These are phyloP conservation scores for Caretta caretta DNA, from an alignment of 2,113 vertebrate species.

Conservation along the genomic window DNA sequence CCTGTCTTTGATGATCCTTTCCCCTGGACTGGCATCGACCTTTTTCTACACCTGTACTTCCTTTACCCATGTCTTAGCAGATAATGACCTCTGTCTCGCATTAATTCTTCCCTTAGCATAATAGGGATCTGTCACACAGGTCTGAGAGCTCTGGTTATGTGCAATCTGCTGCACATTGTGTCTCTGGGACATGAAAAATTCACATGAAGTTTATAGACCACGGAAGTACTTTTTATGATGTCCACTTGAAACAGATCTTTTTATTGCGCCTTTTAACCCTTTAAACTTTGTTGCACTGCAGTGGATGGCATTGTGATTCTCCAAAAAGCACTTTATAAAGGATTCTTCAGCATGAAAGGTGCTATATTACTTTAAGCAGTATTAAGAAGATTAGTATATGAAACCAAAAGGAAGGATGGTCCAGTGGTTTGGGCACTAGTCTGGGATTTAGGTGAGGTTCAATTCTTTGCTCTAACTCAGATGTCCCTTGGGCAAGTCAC, in stretches of 20 bases:
- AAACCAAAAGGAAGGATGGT: not conserved
- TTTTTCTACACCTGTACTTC: not conserved
- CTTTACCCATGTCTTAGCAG: not conserved
- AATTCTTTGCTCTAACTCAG: not conserved
- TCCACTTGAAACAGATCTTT: not conserved
- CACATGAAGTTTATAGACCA: constrained; percentile 1
- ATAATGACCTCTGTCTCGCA: not conserved
- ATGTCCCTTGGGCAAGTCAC: not conserved
- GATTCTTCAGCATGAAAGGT: not conserved
- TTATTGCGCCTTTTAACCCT: not conserved
- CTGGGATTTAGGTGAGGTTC: not conserved
- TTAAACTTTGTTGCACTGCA: not conserved
- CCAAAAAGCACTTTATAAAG: not conserved
- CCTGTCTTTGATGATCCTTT: not conserved
- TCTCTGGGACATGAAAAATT: not conserved
- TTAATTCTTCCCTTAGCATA: not conserved
- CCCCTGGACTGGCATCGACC: not conserved
- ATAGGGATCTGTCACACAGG: not conserved
- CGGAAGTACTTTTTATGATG: not conserved
- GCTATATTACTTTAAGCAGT: not conserved
- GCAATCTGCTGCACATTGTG: constrained; percentile 1
- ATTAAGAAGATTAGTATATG: not conserved
- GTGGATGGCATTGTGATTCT: not conserved
- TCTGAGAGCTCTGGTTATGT: constrained; percentile 16
- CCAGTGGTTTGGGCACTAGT: not conserved